Base-by-base conservation (phyloP, 53 echinoderm and acorn worm genomes). In the Paracentrotus lividus region DNA sequence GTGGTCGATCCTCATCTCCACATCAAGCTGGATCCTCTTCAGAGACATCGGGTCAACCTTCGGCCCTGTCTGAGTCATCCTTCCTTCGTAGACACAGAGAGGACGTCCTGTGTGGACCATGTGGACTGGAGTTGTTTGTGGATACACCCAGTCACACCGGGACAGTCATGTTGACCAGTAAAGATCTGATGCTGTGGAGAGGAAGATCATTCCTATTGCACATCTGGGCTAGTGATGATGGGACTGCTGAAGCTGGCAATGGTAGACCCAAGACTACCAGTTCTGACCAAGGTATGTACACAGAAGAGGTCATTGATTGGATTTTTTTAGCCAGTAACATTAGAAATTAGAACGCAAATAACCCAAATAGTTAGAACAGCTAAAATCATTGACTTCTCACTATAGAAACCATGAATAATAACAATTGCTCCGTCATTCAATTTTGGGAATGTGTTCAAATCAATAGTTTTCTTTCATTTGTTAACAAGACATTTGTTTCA, bases 31-130 rank as follows among this genome's bases (percentile, higher is more conserved):
- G 84, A 31, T 40, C 36, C 5, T 78, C 81, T 8, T 33, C 49
- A 24, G 14, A 61, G 23, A 49, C 67, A 38, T 67, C 94, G n/a
- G 95, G 93, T 36, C 81, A 81, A 10, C 47, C n/a, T 3, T 94
- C 94, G 9, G 76, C 95, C 5, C 59, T 93, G 91, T 47, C 89
- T 85, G 95, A 95, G 58, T 95, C 96, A 2, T 90, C 96, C 44
- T 99, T 96, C 93, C 88, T 99, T 31, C 76, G 90, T 72, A 90
- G 85, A 55, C 97, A 97, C 65, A 65, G 69, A 59, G 95, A 96
- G 18, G 97, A 99, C 88, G 95, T 99, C 56, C 94, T 99, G 26
- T 99, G 99, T 60, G 99, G 99, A 26, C 99, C 99, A 0, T 96
- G 97, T 58, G 93, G 94, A 56, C 93, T 99, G 77, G 97, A 99